Evolutionary conservation across 2,113 vertebrate species (phyloP).

Genomic region (Rafetus swinhoei): DNA sequence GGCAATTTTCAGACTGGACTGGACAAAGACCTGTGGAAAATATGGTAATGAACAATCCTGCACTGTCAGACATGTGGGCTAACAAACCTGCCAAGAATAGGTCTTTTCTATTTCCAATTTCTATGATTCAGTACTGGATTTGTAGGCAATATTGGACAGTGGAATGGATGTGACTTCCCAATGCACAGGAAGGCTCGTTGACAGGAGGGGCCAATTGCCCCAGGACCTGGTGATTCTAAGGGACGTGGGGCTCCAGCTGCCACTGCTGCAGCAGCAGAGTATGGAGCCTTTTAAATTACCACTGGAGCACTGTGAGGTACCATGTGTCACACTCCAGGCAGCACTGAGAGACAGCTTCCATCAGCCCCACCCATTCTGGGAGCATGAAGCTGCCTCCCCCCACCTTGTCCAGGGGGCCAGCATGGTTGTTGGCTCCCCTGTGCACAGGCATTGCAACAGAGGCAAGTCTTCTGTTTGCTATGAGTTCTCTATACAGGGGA

Average conservation of each 20-base stretch:
- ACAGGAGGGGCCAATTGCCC: too few species aligned
- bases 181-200: neutral
- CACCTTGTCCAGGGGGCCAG: too few species aligned
- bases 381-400: too few species aligned
- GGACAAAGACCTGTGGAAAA: neutral
- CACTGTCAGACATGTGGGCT: neutral
- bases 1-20: neutral
- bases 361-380: too few species aligned
- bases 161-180: neutral
- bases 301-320: too few species aligned
- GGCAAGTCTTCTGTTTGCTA: accelerated
- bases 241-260: too few species aligned
- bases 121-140: accelerated
- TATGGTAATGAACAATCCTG: accelerated
- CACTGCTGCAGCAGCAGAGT: too few species aligned
- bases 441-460: neutral
- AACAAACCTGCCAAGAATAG: neutral
- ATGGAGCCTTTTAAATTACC: too few species aligned
- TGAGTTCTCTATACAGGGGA: neutral
- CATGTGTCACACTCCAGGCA: too few species aligned
- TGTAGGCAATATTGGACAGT: neutral
- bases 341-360: neutral
- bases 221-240: too few species aligned
- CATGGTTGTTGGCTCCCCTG: too few species aligned
- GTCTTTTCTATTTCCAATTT: neutral